A percentile compares a stretch with the other conserved stretches of the same genome.
Conservation (phyloP, 2,888 invertebrate species). For the Patella caerulea region DNA sequence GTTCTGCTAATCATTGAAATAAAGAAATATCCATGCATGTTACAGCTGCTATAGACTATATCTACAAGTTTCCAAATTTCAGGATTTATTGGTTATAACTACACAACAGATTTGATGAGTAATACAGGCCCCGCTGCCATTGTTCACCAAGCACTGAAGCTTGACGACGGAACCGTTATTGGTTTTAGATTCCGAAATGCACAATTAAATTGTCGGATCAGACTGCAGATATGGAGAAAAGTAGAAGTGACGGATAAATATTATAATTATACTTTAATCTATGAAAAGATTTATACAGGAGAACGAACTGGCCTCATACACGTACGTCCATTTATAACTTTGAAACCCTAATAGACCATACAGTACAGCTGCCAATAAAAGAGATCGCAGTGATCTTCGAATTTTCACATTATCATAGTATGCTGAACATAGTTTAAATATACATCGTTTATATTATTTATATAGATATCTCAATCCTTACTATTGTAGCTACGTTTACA, state of each 20-base stretch:
- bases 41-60: too few species aligned
- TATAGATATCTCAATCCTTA: too few species aligned
- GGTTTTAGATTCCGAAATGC: not conserved
- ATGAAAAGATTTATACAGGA: constrained; percentile 2
- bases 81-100: constrained; percentile 7
- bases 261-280: constrained; percentile 1
- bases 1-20: too few species aligned
- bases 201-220: not conserved
- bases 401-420: too few species aligned
- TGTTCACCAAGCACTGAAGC: not conserved
- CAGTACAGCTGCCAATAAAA: too few species aligned
- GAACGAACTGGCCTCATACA: not conserved
- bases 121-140: not conserved
- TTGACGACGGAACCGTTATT: not conserved
- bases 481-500: not conserved
- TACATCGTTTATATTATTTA: too few species aligned
- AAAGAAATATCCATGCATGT: too few species aligned
- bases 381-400: too few species aligned
- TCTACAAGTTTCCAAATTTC: not conserved
- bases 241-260: not conserved
- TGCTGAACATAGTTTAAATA: too few species aligned
- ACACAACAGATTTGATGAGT: not conserved
- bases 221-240: not conserved
- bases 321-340: not conserved
- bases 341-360: too few species aligned